Evolutionary conservation across 2,113 vertebrate genomes (phyloP).

Genomic region (Azemiops feae): DNA sequence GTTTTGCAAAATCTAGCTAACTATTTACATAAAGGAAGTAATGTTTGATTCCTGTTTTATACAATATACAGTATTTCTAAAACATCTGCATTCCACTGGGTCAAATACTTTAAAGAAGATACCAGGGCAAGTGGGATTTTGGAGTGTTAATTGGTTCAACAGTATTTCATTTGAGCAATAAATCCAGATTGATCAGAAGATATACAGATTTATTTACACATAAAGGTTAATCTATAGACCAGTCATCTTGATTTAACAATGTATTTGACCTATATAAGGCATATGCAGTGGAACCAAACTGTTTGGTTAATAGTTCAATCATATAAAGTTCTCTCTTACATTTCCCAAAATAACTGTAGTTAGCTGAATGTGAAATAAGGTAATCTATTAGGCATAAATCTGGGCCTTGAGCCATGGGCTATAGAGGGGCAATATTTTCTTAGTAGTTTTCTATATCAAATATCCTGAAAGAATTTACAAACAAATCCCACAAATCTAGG

Average conservation of each 20-base stretch:
- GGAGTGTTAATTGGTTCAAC: not conserved
- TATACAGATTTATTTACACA: not conserved
- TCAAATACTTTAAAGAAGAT: not conserved
- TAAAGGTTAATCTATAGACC: not conserved
- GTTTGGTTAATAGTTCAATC: not conserved
- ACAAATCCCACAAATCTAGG: fast-evolving
- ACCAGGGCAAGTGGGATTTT: not conserved
- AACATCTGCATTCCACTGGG: not conserved
- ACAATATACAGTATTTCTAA: not conserved
- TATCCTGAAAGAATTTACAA: slow-evolving; percentile 26
- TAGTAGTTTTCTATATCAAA: not conserved
- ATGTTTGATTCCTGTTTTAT: not conserved
- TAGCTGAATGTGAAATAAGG: not conserved
- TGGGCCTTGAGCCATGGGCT: not conserved
- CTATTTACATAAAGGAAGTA: not conserved
- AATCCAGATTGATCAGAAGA: not conserved
- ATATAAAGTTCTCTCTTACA: not conserved
- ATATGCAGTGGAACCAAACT: not conserved
- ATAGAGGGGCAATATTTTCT: slow-evolving; percentile 37
- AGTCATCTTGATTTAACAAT: not conserved
- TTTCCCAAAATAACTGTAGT: not conserved
- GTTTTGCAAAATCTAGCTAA: not conserved
- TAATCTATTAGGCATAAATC: not conserved
- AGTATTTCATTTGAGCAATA: not conserved
- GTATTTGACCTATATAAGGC: not conserved